Evolutionary conservation across 2,888 invertebrate species (phyloP), one percentile per base, ranked within the genome.

Genomic region (Dynastes hyllus): DNA sequence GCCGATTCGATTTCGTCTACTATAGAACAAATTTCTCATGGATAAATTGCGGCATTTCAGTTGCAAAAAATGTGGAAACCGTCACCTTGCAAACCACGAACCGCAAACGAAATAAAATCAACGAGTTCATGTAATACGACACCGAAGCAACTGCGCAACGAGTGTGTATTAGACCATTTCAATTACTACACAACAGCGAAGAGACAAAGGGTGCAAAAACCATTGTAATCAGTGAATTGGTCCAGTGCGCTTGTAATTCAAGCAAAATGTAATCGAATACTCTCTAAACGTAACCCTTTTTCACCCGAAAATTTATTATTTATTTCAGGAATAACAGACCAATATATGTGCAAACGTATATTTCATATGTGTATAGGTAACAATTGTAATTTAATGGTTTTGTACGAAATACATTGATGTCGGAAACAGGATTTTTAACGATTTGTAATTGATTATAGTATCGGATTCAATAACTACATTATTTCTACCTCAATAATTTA

Each of bases 21-120:
- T 40, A 65, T 55, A 76, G 66, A 66, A 51, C 40, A 75, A 76
- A 79, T 79, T 79, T 79, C 79, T 79, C 79, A 79, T 79, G 79
- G 79, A 79, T 79, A 79, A 76, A 79, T 76, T 79, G 79, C 67
- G 79, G 79, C 76, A 69, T 79, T 79, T 77, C 77, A 70, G 76
- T 73, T 75, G 79, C 55, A 80, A 81, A 80, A 78, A 78, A 78
- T 78, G 80, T 76, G 80, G 81, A 84, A 84, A 84, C 83, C 82
- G 84, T 85, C 84, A 85, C 85, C 85, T 85, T 85, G 84, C 82
- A 83, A 85, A 85, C 85, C 84, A 84, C 84, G 84, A 80, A 85
- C 85, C 85, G 84, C 85, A 85, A 85, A 85, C 83, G 85, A 84
- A 85, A 85, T 85, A 83, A 85, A 84, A 85, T 85, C 84, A 81